Base-by-base conservation (phyloP, 2,113 vertebrate species). In the Panurus biarmicus region DNA sequence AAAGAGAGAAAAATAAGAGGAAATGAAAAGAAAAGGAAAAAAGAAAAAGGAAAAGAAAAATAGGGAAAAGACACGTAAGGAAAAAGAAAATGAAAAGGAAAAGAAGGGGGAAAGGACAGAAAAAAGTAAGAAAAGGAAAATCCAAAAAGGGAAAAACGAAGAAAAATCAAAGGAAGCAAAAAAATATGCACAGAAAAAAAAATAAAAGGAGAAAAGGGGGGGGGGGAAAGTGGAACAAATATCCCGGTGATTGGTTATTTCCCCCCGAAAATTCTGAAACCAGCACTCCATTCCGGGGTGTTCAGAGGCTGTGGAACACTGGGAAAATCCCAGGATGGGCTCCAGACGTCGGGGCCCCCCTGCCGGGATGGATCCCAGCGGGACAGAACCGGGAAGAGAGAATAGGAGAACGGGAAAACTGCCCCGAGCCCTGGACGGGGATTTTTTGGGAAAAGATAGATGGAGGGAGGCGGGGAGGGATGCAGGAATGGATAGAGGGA, bases 211-310 rank as follows among this genome's bases (percentile, higher is more conserved):
- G 7, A 17, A 57, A 53, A 51, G 28, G 51, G 17, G 8, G 24
- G 48, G 53, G 13, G 31, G 24, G 1, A 8, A 22, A 18, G 5
- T 16, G 5, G 33, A 16, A 42, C 48, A 71, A 50, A 35, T 6
- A 22, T 9, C 10, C 31, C 26, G 1, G 1, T 18, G 51, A 15
- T 4, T 22, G 23, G 6, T 21, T n/a, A 3, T 15, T 45, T 48
- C 7, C 7, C 25, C 17, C 1, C 3, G 33, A 18, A 28, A 61
- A 12, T 56, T 38, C 8, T 14, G 22, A 14, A 33, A 35, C 29
- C 56, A 28, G n/a, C 40, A 21, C 25, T 83, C 85, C 75, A 64
- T 84, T 84, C 72, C 12, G 4, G 35, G 12, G 5, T 36, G 51
- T 50, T 24, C 60, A 11, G 53, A 47, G 62, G 8, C 12, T 31